phyloP scores from a whole-genome alignment of 2,888 invertebrate species.

The Hypolimnas misippus region DNA sequence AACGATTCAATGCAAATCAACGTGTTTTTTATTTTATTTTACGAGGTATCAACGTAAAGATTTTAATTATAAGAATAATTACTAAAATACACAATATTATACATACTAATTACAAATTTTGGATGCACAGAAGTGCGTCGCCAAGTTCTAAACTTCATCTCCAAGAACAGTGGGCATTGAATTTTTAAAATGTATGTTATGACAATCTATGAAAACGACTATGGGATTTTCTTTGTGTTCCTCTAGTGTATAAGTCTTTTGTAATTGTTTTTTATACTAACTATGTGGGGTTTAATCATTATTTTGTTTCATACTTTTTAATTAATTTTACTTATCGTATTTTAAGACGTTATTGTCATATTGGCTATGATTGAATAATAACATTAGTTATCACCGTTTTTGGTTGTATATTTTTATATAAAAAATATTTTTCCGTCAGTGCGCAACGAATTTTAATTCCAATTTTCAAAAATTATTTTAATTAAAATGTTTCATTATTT shows the following conservation, averaged over 20 bases:
- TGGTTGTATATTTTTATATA: constrained; percentile 24
- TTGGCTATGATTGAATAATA: constrained; percentile 32
- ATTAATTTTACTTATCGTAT: constrained; percentile 18
- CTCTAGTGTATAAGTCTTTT: constrained; percentile 32
- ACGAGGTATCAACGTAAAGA: constrained; percentile 9
- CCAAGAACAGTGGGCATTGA: constrained; percentile 25
- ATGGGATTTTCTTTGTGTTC: constrained; percentile 36
- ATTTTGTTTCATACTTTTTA: constrained; percentile 24
- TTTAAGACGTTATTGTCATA: constrained; percentile 11
- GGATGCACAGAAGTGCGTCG: not conserved
- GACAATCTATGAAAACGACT: constrained; percentile 8
- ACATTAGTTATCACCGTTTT: constrained; percentile 18
- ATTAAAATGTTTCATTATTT: not conserved
- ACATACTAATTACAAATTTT: constrained; percentile 1
- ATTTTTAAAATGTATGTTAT: constrained; percentile 18
- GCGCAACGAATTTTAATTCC: constrained; percentile 40
- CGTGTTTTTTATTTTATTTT: not conserved
- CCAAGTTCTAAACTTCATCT: constrained; percentile 7
- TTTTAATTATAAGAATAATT: constrained; percentile 4
- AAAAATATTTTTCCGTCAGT: constrained; percentile 26
- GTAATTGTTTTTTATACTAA: constrained; percentile 23
- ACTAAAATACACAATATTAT: constrained; percentile 3
- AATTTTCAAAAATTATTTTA: constrained; percentile 13
- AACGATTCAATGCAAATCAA: not conserved
- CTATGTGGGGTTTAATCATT: constrained; percentile 30